A percentile compares a stretch with the other conserved stretches of the same genome.
These are phyloP conservation scores for Aselliscus stoliczkanus DNA, from an alignment of 2,797 vertebrate species.

Conservation along the genomic window DNA sequence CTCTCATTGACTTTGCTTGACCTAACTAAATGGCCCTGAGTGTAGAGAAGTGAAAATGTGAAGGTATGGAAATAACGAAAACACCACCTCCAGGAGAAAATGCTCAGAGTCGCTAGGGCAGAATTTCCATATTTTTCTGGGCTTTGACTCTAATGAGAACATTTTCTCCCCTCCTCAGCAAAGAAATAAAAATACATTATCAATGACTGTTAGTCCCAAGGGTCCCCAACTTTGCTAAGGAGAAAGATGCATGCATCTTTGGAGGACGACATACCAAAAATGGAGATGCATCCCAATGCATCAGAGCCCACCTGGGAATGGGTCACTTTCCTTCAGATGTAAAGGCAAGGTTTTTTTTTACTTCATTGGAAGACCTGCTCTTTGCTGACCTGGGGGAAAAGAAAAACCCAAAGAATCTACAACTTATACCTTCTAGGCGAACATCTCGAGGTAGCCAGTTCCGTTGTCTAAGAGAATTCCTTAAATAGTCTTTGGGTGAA, in stretches of 20 bases:
- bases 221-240: neutral
- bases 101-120: neutral
- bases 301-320: neutral
- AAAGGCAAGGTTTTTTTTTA: neutral
- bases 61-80: neutral
- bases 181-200: slow-evolving; percentile 40
- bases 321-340: neutral
- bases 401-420: neutral
- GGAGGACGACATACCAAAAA: neutral
- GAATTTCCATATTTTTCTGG: slow-evolving; percentile 40
- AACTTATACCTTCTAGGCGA: neutral
- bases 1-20: neutral
- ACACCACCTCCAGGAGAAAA: slow-evolving; percentile 11
- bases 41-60: neutral
- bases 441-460: neutral
- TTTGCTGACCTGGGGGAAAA: neutral
- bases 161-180: slow-evolving; percentile 38
- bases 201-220: neutral
- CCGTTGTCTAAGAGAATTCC: neutral
- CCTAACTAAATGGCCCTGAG: neutral
- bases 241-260: neutral
- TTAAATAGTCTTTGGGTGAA: neutral
- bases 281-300: too few relatives aligned
- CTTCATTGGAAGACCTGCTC: neutral
- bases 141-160: slow-evolving; percentile 37